Evolutionary conservation across 92 coral and sea anemone genomes (phyloP).

Genomic region (Umimayanthus kanabou): DNA sequence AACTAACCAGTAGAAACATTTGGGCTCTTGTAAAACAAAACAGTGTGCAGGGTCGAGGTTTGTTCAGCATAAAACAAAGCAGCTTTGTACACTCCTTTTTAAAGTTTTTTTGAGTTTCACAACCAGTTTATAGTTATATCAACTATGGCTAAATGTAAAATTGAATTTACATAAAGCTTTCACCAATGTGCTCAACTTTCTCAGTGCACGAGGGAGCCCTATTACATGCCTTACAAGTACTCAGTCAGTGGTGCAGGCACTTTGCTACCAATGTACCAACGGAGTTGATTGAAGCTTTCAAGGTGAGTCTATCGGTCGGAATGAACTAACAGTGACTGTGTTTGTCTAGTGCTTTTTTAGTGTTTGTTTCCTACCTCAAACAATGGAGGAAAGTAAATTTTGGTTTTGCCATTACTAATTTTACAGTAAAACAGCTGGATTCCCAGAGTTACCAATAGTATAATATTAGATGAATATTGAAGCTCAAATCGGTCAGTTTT

Average conservation of each 20-base stretch:
- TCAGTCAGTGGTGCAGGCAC: slow-evolving; percentile 82
- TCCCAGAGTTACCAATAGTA: background rate
- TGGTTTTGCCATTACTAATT: background rate
- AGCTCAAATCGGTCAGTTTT: background rate
- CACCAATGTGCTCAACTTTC: background rate
- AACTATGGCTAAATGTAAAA: too few species aligned
- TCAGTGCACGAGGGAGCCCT: slow-evolving; percentile 85
- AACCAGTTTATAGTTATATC: too few species aligned
- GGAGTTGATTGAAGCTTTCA: slow-evolving; percentile 72
- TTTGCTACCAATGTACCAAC: slow-evolving; percentile 72
- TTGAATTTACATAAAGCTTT: too few species aligned
- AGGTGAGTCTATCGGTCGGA: slow-evolving; percentile 55
- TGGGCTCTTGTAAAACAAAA: too few species aligned
- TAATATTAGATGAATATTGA: background rate
- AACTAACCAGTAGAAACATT: too few species aligned
- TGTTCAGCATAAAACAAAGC: too few species aligned
- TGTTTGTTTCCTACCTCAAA: background rate
- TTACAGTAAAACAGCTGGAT: background rate
- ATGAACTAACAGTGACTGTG: background rate
- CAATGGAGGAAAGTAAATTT: background rate
- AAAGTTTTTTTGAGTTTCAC: too few species aligned
- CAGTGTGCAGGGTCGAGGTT: too few species aligned
- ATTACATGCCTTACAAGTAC: slow-evolving; percentile 75
- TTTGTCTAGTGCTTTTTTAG: too few species aligned
- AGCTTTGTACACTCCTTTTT: too few species aligned